Percentiles rank a stretch among this genome's conserved stretches.
Conservation (phyloP, 2,113 vertebrate species). For the Prunella himalayana region DNA sequence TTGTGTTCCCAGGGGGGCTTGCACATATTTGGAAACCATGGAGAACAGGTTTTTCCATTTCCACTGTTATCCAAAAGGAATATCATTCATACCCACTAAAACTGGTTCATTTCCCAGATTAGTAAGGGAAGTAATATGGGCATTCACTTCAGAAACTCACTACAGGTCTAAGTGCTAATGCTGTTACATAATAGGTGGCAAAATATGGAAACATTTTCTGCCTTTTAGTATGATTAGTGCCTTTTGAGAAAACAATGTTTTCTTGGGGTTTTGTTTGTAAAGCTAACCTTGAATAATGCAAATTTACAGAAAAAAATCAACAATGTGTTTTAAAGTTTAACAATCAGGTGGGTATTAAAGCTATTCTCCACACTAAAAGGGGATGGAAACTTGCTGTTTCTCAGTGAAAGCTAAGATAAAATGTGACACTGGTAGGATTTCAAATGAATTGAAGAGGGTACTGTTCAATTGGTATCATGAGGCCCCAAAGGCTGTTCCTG, state of each 20-base stretch:
- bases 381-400: neutral
- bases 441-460: neutral
- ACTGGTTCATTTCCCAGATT: neutral
- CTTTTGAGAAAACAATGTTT: neutral
- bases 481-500: neutral
- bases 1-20: neutral
- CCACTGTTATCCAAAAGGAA: neutral
- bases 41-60: neutral
- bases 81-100: neutral
- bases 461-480: neutral
- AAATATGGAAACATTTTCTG: neutral
- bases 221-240: neutral
- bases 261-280: neutral
- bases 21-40: neutral
- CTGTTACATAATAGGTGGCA: neutral
- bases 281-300: neutral
- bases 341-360: neutral
- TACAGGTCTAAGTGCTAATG: neutral
- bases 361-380: neutral
- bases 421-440: neutral
- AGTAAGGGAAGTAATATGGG: neutral
- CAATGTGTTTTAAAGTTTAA: neutral
- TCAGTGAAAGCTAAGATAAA: neutral
- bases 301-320: neutral
- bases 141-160: neutral